A percentile compares a stretch with the other conserved stretches of the same genome.
Conservation (phyloP, 2,797 vertebrate genomes). For the Eptatretus atami region DNA sequence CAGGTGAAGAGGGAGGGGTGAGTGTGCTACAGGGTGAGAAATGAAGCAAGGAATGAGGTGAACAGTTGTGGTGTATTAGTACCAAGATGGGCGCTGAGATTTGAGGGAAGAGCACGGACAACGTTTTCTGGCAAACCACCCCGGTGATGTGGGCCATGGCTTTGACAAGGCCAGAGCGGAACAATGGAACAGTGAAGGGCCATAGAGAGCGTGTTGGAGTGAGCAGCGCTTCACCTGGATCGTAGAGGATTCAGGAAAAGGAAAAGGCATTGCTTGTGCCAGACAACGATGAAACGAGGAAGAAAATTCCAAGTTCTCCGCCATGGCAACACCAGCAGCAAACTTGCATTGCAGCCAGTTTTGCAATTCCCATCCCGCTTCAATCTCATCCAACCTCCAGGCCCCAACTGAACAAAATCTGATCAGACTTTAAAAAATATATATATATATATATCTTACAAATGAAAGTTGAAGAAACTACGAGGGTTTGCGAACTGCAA, state of each 20-base stretch:
- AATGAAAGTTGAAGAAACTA: constrained; percentile 12
- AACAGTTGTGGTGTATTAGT: constrained; percentile 9
- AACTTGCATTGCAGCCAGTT: too few species aligned
- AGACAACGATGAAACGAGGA: too few species aligned
- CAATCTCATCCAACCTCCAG: neutral
- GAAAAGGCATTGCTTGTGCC: too few species aligned
- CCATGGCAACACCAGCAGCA: too few species aligned
- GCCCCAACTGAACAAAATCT: neutral
- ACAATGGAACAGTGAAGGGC: constrained; percentile 33
- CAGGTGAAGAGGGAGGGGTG: neutral
- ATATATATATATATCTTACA: neutral
- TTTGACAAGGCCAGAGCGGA: constrained; percentile 37
- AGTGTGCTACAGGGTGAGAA: neutral
- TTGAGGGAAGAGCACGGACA: constrained; percentile 41
- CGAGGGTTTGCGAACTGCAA: constrained; percentile 25
- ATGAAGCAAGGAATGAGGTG: neutral
- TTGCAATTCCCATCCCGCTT: too few species aligned
- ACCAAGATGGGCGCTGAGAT: constrained; percentile 35
- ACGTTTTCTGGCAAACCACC: constrained; percentile 82
- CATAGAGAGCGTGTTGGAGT: constrained; percentile 77
- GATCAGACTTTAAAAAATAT: neutral
- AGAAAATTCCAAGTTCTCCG: too few species aligned
- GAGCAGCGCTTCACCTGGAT: constrained; percentile 38
- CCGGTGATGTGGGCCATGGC: constrained; percentile 83
- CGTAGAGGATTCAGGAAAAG: too few species aligned